These are phyloP conservation scores for Percopsis transmontana DNA, from an alignment of 2,113 vertebrate genomes.

Conservation along the genomic window DNA sequence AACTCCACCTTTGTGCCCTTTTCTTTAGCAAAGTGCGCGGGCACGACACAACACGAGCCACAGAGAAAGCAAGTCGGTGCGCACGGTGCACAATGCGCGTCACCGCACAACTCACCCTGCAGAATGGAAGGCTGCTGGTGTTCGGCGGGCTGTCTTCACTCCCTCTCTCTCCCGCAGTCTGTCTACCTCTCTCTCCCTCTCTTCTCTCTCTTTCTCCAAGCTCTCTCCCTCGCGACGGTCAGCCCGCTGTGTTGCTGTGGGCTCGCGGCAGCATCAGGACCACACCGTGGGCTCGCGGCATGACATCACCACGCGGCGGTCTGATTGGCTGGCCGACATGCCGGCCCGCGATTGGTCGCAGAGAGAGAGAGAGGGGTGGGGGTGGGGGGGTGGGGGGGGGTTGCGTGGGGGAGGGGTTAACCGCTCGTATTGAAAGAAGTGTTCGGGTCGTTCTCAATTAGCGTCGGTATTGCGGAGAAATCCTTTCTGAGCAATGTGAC, in stretches of 20 bases:
- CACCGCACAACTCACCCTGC: conserved; percentile 57
- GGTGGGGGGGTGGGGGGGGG: conserved; percentile 15
- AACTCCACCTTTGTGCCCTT: no score
- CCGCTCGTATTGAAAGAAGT: background rate
- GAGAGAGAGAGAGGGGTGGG: conserved; percentile 6
- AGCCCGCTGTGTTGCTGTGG: conserved; percentile 27
- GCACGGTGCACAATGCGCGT: no score
- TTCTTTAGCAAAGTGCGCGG: no score
- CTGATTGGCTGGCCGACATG: conserved; percentile 69
- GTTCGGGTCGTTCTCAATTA: no score
- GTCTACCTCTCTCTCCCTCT: conserved; percentile 25
- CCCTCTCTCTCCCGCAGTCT: background rate
- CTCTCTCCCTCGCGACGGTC: conserved; percentile 14
- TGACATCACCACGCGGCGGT: conserved; percentile 77
- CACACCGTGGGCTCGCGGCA: conserved; percentile 72
- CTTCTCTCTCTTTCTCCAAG: conserved; percentile 18
- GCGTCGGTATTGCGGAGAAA: no score
- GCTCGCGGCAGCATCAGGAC: conserved; percentile 69
- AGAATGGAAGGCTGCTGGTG: conserved; percentile 23
- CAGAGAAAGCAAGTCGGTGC: no score
- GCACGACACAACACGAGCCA: no score
- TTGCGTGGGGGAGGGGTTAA: background rate
- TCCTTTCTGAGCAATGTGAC: no score
- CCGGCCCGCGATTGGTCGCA: conserved; percentile 63
- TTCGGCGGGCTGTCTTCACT: background rate